These are phyloP conservation scores for Eutrigla gurnardus DNA, from an alignment of 2,797 vertebrate genomes.

Conservation along the genomic window DNA sequence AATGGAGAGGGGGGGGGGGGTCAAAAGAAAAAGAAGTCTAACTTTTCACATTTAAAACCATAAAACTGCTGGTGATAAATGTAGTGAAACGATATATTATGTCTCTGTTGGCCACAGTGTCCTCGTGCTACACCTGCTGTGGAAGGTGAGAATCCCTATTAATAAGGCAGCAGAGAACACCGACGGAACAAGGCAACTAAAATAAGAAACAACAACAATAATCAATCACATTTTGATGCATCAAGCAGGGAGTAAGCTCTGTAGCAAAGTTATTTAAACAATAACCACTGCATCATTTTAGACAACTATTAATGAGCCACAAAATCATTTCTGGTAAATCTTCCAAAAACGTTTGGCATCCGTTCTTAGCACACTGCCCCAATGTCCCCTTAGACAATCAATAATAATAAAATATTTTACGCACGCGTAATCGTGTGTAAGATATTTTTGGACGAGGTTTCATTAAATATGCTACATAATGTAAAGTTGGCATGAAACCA, in stretches of 20 bases:
- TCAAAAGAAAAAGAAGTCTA: too few relatives aligned
- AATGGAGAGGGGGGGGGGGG: too few relatives aligned
- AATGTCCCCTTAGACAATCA: conserved; percentile 17
- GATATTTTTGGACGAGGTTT: background rate
- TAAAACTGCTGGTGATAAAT: background rate
- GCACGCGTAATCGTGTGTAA: conserved; percentile 24
- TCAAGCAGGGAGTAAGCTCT: background rate
- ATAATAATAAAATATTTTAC: conserved; percentile 22
- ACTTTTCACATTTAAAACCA: conserved; percentile 1
- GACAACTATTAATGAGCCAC: background rate
- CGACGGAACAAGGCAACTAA: background rate
- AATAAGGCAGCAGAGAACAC: background rate
- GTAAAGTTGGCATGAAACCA: background rate
- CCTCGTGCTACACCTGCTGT: conserved; percentile 13
- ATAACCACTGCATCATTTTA: background rate
- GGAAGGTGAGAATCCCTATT: background rate
- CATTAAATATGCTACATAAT: background rate
- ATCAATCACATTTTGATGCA: background rate
- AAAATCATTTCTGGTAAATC: conserved; percentile 3
- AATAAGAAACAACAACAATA: background rate
- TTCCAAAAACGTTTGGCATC: conserved; percentile 7
- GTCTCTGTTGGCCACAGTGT: background rate
- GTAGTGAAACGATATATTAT: background rate
- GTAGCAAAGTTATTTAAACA: background rate
- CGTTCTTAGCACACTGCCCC: conserved; percentile 21